These are phyloP conservation scores for Cephalopterus ornatus DNA, from an alignment of 2,113 vertebrate species.

Conservation along the genomic window DNA sequence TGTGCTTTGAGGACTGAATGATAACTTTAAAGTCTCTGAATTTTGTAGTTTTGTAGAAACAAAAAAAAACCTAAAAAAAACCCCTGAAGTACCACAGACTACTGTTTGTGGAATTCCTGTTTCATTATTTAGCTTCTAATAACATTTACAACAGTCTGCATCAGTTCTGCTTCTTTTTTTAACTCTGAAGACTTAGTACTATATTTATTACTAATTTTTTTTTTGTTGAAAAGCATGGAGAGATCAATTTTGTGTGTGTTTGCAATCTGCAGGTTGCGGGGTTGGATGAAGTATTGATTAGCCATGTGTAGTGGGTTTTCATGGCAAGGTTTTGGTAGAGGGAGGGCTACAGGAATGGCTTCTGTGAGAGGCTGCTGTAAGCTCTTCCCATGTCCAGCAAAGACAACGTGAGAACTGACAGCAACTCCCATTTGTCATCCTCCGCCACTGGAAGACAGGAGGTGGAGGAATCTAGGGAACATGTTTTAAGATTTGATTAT, in stretches of 20 bases:
- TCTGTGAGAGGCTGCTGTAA: neutral
- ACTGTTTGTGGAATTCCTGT: neutral
- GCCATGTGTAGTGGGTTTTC: neutral
- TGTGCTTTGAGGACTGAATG: neutral
- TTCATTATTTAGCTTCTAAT: neutral
- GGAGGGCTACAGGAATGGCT: neutral
- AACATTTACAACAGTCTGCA: neutral
- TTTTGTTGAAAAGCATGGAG: neutral
- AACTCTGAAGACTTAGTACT: neutral
- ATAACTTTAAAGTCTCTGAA: neutral
- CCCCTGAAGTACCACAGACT: neutral
- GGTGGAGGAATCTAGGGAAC: fast-evolving
- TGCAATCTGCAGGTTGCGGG: neutral
- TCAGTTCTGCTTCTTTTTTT: neutral
- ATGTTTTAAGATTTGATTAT: neutral
- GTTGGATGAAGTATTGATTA: neutral
- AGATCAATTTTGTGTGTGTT: neutral
- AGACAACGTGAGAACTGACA: neutral
- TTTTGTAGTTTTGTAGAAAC: neutral
- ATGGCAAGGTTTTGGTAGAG: neutral
- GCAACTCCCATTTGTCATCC: neutral
- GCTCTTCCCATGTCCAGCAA: neutral
- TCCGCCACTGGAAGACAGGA: neutral
- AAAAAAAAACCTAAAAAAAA: neutral
- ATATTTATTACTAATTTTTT: neutral